Evolutionary conservation across 2,113 vertebrate species (phyloP).

Genomic region (Apistogramma diplotaenia): DNA sequence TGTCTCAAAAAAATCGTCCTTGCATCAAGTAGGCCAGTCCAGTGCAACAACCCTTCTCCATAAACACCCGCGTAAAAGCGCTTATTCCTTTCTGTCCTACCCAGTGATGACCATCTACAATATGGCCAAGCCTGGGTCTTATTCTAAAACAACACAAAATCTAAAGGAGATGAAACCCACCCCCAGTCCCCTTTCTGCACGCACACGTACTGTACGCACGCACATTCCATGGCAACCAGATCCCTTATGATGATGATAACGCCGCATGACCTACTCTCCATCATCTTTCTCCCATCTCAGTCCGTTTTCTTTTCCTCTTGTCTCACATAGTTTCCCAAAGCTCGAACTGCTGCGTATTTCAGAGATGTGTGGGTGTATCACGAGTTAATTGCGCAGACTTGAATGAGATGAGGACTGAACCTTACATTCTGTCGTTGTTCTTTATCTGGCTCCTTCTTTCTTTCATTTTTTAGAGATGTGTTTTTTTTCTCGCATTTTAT

Average conservation of each 20-base stretch:
- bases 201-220: constrained; percentile 8
- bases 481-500: too few relatives aligned
- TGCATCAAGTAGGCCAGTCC: not conserved
- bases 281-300: not conserved
- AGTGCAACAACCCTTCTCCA: not conserved
- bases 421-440: not conserved
- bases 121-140: not conserved
- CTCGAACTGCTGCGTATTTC: constrained; percentile 15
- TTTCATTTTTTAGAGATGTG: not conserved
- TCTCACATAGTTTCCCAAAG: constrained; percentile 15
- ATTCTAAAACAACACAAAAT: not conserved
- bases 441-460: not conserved
- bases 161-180: not conserved
- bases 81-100: not conserved
- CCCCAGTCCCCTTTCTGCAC: not conserved
- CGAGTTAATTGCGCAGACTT: not conserved
- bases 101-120: not conserved
- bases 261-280: constrained; percentile 35
- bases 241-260: constrained; percentile 35
- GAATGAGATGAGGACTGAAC: not conserved
- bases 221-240: constrained; percentile 48
- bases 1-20: not conserved
- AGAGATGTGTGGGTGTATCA: not conserved
- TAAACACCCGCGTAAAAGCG: too few relatives aligned
- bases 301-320: not conserved